A percentile compares a stretch with the other conserved stretches of the same genome.
These are phyloP conservation scores for Nasonia giraulti DNA, from an alignment of 1,140 invertebrate genomes.

Conservation along the genomic window DNA sequence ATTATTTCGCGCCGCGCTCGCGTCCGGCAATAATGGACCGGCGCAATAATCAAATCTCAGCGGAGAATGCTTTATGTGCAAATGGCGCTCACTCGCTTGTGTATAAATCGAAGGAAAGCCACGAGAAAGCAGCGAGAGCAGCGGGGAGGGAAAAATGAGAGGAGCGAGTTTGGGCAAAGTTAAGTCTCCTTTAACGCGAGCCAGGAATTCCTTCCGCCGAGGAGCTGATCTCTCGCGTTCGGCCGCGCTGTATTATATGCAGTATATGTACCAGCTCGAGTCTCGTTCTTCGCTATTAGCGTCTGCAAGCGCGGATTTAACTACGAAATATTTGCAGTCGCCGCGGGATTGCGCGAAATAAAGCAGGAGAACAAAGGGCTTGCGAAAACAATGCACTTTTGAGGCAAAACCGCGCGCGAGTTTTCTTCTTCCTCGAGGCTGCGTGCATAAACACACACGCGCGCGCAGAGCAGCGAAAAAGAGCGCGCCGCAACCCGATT, in stretches of 20 bases:
- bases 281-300: conserved; percentile 11
- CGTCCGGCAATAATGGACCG: conserved; percentile 36
- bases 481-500: background rate
- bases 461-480: background rate
- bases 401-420: background rate
- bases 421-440: background rate
- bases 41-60: conserved; percentile 43
- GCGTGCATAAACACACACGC: background rate
- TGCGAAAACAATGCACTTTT: conserved; percentile 40
- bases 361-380: conserved; percentile 27
- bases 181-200: background rate
- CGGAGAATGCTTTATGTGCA: conserved; percentile 53
- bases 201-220: conserved; percentile 20
- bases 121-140: background rate
- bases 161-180: background rate
- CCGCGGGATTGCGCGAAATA: background rate
- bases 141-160: background rate
- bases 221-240: background rate
- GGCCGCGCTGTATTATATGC: too few relatives aligned
- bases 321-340: conserved; percentile 26
- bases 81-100: conserved; percentile 32
- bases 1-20: conserved; percentile 55
- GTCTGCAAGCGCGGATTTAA: background rate
- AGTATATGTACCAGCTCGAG: background rate
- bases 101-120: background rate